These are phyloP conservation scores for Martes martes DNA, from an alignment of 2,113 vertebrate genomes.

Conservation along the genomic window DNA sequence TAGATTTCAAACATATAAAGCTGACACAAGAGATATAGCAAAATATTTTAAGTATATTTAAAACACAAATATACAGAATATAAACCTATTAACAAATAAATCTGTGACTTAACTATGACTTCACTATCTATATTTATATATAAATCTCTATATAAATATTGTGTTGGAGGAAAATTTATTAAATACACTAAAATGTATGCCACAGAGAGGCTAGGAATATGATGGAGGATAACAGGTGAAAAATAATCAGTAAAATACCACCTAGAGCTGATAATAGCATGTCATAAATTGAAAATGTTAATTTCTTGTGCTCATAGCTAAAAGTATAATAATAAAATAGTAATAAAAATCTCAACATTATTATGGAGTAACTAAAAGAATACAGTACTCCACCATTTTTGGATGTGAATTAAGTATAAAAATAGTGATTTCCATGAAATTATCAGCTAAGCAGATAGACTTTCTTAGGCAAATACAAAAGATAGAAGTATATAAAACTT, in stretches of 20 bases:
- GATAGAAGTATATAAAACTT: not conserved
- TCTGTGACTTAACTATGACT: no score
- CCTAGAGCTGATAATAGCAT: not conserved
- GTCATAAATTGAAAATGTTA: not conserved
- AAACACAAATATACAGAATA: not conserved
- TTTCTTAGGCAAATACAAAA: not conserved
- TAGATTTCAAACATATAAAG: not conserved
- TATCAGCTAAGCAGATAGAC: not conserved
- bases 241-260: not conserved
- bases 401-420: not conserved
- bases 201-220: not conserved
- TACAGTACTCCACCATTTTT: not conserved
- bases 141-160: not conserved
- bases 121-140: no score
- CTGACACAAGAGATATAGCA: not conserved
- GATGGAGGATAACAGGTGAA: not conserved
- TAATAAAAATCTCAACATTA: not conserved
- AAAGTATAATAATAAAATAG: not conserved
- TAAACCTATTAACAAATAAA: not conserved
- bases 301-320: not conserved
- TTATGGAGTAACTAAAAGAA: not conserved
- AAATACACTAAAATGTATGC: not conserved
- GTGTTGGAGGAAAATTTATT: not conserved
- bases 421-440: not conserved
- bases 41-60: not conserved